A percentile compares a stretch with the other conserved stretches of the same genome.
Conservation (phyloP, 2,888 invertebrate genomes). For the Amblyjoppa fuscipennis region DNA sequence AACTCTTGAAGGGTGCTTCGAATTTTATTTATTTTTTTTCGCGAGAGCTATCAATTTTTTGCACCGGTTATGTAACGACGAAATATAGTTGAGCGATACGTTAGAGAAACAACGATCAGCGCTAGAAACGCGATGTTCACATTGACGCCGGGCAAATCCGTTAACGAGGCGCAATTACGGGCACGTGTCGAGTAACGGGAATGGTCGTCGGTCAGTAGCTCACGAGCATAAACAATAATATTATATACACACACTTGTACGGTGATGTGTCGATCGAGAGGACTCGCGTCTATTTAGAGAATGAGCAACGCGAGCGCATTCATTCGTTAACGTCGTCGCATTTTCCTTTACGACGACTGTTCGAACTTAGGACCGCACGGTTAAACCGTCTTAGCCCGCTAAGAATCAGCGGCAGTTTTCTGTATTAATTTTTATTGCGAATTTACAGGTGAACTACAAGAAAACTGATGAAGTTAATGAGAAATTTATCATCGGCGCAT, state of each 20-base stretch:
- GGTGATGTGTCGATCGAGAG: neutral
- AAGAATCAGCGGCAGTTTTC: too few relatives aligned
- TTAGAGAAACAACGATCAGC: neutral
- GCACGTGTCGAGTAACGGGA: slow-evolving; percentile 58
- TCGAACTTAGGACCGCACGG: too few relatives aligned
- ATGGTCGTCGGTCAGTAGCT: slow-evolving; percentile 62
- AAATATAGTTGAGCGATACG: neutral
- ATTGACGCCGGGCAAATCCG: slow-evolving; percentile 33
- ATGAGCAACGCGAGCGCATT: too few relatives aligned
- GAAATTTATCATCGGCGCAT: too few relatives aligned
- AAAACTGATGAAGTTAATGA: too few relatives aligned
- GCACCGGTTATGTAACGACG: neutral
- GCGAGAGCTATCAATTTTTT: neutral
- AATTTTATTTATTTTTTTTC: neutral
- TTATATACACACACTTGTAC: slow-evolving; percentile 15
- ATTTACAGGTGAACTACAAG: too few relatives aligned
- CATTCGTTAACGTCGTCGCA: too few relatives aligned
- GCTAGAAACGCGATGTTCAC: neutral
- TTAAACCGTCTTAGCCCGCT: too few relatives aligned
- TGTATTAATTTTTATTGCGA: too few relatives aligned
- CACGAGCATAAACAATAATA: slow-evolving; percentile 56
- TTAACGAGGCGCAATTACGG: slow-evolving; percentile 72
- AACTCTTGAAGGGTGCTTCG: neutral
- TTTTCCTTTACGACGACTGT: too few relatives aligned
- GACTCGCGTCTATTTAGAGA: too few relatives aligned